Base-by-base conservation (phyloP, 2,797 vertebrate species). In the Decapterus maruadsi region DNA sequence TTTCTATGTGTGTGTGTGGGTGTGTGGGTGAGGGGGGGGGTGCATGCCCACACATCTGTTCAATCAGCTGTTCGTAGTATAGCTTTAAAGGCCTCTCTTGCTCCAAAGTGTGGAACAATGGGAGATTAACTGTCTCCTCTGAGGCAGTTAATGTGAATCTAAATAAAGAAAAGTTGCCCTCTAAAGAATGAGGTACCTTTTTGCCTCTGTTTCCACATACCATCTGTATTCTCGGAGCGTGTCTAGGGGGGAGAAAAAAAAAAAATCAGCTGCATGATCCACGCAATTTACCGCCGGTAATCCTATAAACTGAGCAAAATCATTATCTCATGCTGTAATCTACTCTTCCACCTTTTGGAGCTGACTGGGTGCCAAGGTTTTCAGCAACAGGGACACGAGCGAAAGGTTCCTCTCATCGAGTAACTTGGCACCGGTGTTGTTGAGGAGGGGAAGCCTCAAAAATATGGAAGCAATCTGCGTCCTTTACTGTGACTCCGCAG, bases 401-500 rank as follows among this genome's bases (percentile, higher is more conserved):
- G 31, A 76, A 71, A 82, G 75, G 65, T 74, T 72, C 53, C 26
- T 26, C 67, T 60, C 64, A 79, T 77, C 1, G 42, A 80, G 67
- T 63, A 48, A 60, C 65, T 87, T 76, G 82, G 86, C 75, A 34
- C 31, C 31, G 6, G 1, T 5, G 31, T 5, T 34, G 31, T n/a
- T n/a, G n/a, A n/a, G 31, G n/a, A 34, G 2, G 62, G 70, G 40
- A 8, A 70, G 78, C 61, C 54, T 85, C 43, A 26, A 26, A 26
- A 26, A 74, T 50, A 58, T 73, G 64, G 80, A 68, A 34, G 59
- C 74, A 77, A 75, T 81, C 72, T 51, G 42, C 59, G 65, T 90
- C 84, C 82, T 89, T 46, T 36, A 26, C 60, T 58, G 75, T 86
- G 88, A 89, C 86, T 81, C 69, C 59, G 62, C 83, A 68, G 75